Base-by-base conservation (phyloP, 2,113 vertebrate species). In the Forbesichthys agassizii region DNA sequence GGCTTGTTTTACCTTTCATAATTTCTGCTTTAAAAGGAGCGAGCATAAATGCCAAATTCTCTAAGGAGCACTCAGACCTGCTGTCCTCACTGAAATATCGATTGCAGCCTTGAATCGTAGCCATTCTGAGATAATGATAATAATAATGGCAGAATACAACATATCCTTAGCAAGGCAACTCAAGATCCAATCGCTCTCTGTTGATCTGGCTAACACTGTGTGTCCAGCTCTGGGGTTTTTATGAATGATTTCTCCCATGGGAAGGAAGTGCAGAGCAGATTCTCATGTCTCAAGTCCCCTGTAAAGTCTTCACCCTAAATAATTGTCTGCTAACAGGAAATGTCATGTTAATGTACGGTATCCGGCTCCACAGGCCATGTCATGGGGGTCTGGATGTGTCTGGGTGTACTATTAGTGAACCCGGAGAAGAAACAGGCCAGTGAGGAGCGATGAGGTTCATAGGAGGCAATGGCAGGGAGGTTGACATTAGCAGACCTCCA, bases 311-410 rank as follows among this genome's bases (percentile, higher is more conserved):
- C 51, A 61, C 59, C 73, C 67, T 61, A 78, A 75, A 79, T 79
- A 47, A 79, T 84, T 77, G 66, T 73, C 72, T 68, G 74, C 67
- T 71, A 76, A 73, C 65, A 84, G 61, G 73, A 89, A 87, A 74
- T 66, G 61, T 63, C 58, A 46, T 72, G 58, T 77, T 76, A 68
- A 75, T 83, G 48, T 61, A 59, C 13, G 18, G 36, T 57, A 16
- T 65, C 64, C 62, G 18, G 10, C 74, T 73, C 5, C 36, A 52
- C 49, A 9, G 53, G 27, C 11, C 49, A 42, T 53, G 48, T 33
- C 52, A 13, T 64, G 14, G 59, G 12, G 42, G 55, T 64, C 51
- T 57, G 58, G 62, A 33, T n/a, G 16, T 10, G n/a, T 27, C 27
- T 27, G 27, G 27, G 27, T 27, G 27, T 27, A 27, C 27, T 27